Evolutionary conservation across 2,888 invertebrate genomes (phyloP).

Genomic region (Xestia ashworthii): DNA sequence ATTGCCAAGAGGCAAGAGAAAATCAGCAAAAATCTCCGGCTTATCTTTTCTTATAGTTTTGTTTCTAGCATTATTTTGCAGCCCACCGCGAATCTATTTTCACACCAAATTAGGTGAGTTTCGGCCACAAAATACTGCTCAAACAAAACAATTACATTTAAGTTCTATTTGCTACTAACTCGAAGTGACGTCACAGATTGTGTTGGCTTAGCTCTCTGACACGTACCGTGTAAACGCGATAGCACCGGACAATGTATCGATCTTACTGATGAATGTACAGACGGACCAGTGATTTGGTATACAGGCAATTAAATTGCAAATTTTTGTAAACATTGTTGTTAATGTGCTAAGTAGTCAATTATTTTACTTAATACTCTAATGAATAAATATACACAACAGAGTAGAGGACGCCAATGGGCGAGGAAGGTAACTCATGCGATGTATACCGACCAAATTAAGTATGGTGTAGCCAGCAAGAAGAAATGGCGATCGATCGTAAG

Average conservation of each 20-base stretch:
- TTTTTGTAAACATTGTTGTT: not conserved
- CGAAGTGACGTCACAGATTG: conserved; percentile 17
- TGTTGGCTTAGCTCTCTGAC: conserved; percentile 19
- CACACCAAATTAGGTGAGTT: not conserved
- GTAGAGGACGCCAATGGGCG: not conserved
- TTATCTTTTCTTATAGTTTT: not conserved
- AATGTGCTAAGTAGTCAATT: not conserved
- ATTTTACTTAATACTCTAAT: not conserved
- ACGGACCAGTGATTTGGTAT: not conserved
- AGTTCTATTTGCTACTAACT: conserved; percentile 19
- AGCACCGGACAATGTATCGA: conserved; percentile 8
- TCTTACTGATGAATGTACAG: conserved; percentile 5
- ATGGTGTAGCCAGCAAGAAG: not conserved
- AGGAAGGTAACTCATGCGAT: not conserved
- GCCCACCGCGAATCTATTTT: not conserved
- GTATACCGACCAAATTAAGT: not conserved
- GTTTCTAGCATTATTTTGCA: not conserved
- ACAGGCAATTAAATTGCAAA: not conserved
- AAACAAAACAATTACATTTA: not conserved
- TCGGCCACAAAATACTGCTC: not conserved
- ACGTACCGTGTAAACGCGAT: conserved; percentile 37
- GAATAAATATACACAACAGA: not conserved
- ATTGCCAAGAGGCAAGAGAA: not conserved
- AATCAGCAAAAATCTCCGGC: too few relatives aligned
- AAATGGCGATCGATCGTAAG: not conserved